Evolutionary conservation across 2,888 invertebrate genomes (phyloP), one percentile per base, ranked within the genome.

Genomic region (Lottia gigantea): DNA sequence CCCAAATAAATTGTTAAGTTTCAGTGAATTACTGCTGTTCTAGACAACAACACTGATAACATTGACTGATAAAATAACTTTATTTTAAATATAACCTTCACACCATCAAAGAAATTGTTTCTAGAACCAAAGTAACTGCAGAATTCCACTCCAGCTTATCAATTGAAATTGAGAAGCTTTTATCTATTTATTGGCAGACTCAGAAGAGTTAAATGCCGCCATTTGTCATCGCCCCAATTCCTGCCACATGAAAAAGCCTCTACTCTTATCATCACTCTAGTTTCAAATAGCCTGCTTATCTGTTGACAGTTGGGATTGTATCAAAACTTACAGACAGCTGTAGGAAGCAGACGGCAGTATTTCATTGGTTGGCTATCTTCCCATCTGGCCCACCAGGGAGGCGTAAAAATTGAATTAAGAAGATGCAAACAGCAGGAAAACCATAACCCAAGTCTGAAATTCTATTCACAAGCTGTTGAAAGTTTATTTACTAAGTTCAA

Each of bases 181-280:
- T 55, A 55, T 55, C 55, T 23, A 23, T 55, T 23, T 55, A 55
- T 55, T 55, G 55, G 55, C 55, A 55, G 55, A 55, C 55, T 55
- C 23, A 12, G 14, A 23, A 23, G 12, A 55, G 55, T 55, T 55
- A 7, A 55, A 55, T 15, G 23, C 19, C 12, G 55, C 19, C 23
- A 23, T 55, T 55, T 55, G 55, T 55, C 55, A 55, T 55, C 55
- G 19, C 55, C 23, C 19, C 8, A 6, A 19, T 23, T 12, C 19
- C 55, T 55, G 55, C 19, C 55, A 19, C 14, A 55, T 55, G 55
- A 23, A 23, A 55, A 55, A 55, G 11, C n/a, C 23, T 23, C 8
- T 2, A 19, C 12, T 23, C 55, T 55, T 55, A 55, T 55, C 55
- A 55, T 19, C 55, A 55, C 55, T 55, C 23, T 55, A 55, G 55